phyloP scores from a whole-genome alignment of 2,113 vertebrate species.

The Apeltes quadracus region DNA sequence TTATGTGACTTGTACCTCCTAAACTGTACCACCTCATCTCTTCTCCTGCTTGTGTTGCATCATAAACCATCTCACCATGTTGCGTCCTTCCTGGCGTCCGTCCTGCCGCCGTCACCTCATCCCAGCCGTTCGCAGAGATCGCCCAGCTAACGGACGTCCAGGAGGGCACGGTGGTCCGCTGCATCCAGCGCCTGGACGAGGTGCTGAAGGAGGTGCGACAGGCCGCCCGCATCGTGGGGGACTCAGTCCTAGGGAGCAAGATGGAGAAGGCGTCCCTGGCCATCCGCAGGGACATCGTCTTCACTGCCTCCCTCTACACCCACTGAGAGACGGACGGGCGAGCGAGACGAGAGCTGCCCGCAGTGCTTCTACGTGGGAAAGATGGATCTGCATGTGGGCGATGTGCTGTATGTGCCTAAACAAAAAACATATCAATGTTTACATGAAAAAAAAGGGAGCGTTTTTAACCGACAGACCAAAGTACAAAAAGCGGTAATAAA shows the following conservation, averaged over 20 bases:
- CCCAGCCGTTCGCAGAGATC: constrained; percentile 89
- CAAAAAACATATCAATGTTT: constrained; percentile 50
- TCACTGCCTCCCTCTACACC: constrained; percentile 92
- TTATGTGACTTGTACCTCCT: neutral
- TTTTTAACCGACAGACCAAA: constrained; percentile 60
- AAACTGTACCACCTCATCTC: neutral
- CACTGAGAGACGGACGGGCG: constrained; percentile 76
- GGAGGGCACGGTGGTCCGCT: constrained; percentile 92
- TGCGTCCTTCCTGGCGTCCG: neutral
- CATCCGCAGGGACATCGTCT: constrained; percentile 92
- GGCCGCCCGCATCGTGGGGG: constrained; percentile 89
- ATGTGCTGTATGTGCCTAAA: constrained; percentile 49
- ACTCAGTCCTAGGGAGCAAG: constrained; percentile 90
- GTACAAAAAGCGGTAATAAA: constrained; percentile 5
- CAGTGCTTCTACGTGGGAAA: constrained; percentile 28
- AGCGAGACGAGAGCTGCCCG: constrained; percentile 5
- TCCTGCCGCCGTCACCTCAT: neutral
- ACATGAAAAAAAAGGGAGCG: constrained; percentile 37
- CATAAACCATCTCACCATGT: neutral
- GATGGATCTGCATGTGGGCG: constrained; percentile 6
- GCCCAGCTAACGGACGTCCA: constrained; percentile 90
- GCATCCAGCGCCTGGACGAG: constrained; percentile 92
- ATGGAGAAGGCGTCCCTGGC: constrained; percentile 90
- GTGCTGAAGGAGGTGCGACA: constrained; percentile 90
- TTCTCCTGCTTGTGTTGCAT: neutral